phyloP scores from a whole-genome alignment of 2,113 vertebrate genomes.

The Leucosticte australis region DNA sequence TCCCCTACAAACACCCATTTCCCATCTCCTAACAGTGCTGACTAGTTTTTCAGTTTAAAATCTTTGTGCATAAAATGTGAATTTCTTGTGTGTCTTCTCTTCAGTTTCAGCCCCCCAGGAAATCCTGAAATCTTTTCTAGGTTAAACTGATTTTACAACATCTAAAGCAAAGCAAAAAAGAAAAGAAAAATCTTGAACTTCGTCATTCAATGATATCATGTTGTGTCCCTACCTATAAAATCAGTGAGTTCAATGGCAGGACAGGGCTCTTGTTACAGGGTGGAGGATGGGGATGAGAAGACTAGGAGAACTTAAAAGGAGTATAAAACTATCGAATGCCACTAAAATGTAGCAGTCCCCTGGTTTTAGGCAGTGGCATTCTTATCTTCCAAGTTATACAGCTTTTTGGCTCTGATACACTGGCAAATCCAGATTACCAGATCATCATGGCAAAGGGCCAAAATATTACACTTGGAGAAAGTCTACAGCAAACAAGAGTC shows the following conservation, averaged over 20 bases:
- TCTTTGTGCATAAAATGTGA: neutral
- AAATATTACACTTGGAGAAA: neutral
- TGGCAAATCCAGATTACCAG: neutral
- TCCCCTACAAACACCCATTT: neutral
- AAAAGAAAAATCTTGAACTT: neutral
- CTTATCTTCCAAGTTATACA: neutral
- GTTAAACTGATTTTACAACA: neutral
- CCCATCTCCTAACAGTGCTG: accelerated
- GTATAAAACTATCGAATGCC: neutral
- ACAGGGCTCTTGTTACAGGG: neutral
- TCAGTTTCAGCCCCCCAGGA: neutral
- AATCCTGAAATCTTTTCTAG: neutral
- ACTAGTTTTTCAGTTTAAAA: neutral
- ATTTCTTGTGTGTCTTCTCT: neutral
- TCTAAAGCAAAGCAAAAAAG: neutral
- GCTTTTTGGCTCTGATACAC: neutral
- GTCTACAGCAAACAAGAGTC: neutral
- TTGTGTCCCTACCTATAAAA: neutral
- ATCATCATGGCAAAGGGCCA: neutral
- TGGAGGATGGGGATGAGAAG: neutral
- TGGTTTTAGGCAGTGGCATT: neutral
- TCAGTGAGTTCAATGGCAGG: neutral
- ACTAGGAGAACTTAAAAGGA: neutral
- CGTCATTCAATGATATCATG: neutral
- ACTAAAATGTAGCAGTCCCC: neutral